Evolutionary conservation across 2,113 vertebrate genomes (phyloP), one percentile per base, ranked within the genome.

Genomic region (Oncorhynchus nerka): DNA sequence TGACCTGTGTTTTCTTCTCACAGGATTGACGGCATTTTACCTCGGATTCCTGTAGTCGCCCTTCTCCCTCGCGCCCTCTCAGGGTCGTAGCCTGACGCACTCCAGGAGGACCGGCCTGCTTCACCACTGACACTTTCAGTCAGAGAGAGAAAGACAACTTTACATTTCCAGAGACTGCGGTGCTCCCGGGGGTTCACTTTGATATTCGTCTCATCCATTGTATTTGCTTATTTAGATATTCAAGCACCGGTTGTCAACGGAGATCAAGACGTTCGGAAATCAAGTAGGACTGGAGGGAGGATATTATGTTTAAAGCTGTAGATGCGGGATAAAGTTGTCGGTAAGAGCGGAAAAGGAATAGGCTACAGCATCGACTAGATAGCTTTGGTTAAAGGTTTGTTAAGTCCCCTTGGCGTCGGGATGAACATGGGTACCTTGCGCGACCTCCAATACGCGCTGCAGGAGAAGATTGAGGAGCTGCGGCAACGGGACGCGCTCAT

Each of bases 381-480:
- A 76, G 73, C 74, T 76, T 78, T n/a, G 65, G 80, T 80, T 90
- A 93, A 95, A 95, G 93, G 95, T 95, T n/a, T 61, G 91, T 73
- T 86, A 85, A 93, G 89, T 88, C 83, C 75, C 68, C 45, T 76
- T 71, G 30, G 32, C 45, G 55, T 80, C 85, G 84, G 76, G 79
- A 76, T 82, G 79, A 93, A 88, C 81, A 99, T 99, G 97, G 97
- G 97, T 86, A 99, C 97, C 87, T 91, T 99, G 94, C 94, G 97
- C 91, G 97, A 99, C 93, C 93, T 99, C 87, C 97, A 99, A 90
- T 99, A 99, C 79, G 97, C 97, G 89, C 93, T 99, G 83, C 97
- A 99, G 93, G 97, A 99, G 93, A 99, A 99, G 93, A 99, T 99
- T 74, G 97, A 99, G 94, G 97, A 99, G 93, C 95, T 99, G 90